These are phyloP conservation scores for Drosophila acutilabella DNA, from an alignment of 2,888 invertebrate genomes.

Conservation along the genomic window DNA sequence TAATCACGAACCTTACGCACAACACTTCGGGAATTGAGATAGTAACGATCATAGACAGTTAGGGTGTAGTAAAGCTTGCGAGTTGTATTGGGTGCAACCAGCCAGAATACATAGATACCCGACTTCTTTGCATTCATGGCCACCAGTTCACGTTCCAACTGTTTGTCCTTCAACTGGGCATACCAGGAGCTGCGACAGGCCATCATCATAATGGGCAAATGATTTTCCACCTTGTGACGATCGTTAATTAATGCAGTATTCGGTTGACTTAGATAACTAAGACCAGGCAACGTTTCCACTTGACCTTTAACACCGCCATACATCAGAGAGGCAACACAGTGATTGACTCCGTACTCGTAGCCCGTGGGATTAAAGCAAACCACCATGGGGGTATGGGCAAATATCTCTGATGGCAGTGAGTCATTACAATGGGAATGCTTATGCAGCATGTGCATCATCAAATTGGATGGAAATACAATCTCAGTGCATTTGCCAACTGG, in stretches of 20 bases:
- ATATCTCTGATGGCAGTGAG: slow-evolving; percentile 12
- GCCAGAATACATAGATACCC: slow-evolving; percentile 59
- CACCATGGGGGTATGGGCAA: slow-evolving; percentile 27
- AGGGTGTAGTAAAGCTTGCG: slow-evolving; percentile 47
- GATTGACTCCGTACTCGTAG: slow-evolving; percentile 1
- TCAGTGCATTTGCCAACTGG: slow-evolving; percentile 40
- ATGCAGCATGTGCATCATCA: slow-evolving; percentile 51
- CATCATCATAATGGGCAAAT: slow-evolving; percentile 50
- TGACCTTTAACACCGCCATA: slow-evolving; percentile 41
- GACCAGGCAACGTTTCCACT: slow-evolving; percentile 20
- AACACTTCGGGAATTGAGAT: slow-evolving; percentile 44
- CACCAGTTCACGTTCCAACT: slow-evolving; percentile 30
- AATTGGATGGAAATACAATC: slow-evolving; percentile 47
- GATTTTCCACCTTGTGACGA: slow-evolving; percentile 27
- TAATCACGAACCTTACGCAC: slow-evolving; percentile 48
- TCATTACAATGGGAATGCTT: slow-evolving; percentile 10
- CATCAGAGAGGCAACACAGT: slow-evolving; percentile 40
- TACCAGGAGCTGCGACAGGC: slow-evolving; percentile 53
- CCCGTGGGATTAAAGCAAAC: slow-evolving; percentile 38
- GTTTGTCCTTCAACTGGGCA: slow-evolving; percentile 47
- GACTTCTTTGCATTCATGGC: slow-evolving; percentile 14
- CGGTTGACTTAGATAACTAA: slow-evolving; percentile 18
- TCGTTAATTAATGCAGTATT: slow-evolving; percentile 34
- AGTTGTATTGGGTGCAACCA: slow-evolving; percentile 41
- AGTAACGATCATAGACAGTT: slow-evolving; percentile 49